A percentile compares a stretch with the other conserved stretches of the same genome.
These are phyloP conservation scores for Stramonita haemastoma DNA, from an alignment of 2,888 invertebrate species.

Conservation along the genomic window DNA sequence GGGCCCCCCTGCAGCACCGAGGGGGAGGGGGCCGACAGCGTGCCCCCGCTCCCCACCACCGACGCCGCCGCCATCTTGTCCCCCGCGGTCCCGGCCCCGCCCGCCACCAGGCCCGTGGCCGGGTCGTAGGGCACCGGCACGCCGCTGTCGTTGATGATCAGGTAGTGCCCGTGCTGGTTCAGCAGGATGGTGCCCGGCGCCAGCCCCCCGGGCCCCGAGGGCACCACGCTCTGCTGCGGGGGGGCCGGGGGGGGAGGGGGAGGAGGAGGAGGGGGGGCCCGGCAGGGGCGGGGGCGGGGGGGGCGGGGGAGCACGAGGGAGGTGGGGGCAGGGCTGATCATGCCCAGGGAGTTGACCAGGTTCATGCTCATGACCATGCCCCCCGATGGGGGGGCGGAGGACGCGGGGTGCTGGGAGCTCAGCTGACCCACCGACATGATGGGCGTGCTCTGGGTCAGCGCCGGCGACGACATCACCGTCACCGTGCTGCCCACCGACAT, in stretches of 20 bases:
- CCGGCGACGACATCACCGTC: conserved; percentile 39
- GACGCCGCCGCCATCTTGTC: not conserved
- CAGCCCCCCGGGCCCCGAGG: conserved; percentile 51
- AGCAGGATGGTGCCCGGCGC: conserved; percentile 47
- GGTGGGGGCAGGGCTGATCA: conserved; percentile 9
- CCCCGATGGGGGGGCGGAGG: not conserved
- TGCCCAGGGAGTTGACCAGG: conserved; percentile 51
- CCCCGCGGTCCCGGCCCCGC: not conserved
- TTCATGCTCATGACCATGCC: conserved; percentile 59
- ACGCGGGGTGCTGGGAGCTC: conserved; percentile 42
- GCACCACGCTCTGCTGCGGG: conserved; percentile 15
- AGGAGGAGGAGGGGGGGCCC: not conserved
- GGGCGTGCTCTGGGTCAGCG: conserved; percentile 47
- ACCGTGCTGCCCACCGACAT: conserved; percentile 23
- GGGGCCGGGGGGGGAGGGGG: not conserved
- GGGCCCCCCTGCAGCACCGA: conserved; percentile 27
- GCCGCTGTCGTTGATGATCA: conserved; percentile 69
- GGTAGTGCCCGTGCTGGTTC: conserved; percentile 63
- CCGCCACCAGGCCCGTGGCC: conserved; percentile 8
- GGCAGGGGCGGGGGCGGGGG: not conserved
- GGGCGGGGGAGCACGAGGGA: not conserved
- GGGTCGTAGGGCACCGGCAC: conserved; percentile 52
- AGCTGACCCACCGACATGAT: conserved; percentile 59
- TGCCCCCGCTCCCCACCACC: not conserved
- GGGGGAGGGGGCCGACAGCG: conserved; percentile 25